Conservation (phyloP, 2,888 invertebrate genomes). For the Meliscaeva auricollis region DNA sequence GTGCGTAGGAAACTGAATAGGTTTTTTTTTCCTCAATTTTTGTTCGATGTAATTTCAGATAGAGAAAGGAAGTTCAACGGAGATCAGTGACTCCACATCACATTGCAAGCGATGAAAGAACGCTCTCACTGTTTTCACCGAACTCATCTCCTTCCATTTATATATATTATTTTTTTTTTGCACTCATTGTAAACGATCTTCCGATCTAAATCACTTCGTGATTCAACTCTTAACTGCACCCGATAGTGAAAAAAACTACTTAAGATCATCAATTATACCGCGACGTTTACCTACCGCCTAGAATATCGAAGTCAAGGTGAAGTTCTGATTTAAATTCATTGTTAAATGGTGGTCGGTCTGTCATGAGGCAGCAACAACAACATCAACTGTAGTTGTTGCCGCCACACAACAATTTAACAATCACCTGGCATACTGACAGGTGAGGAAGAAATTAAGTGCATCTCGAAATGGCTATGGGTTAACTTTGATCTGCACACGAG, state of each 20-base stretch:
- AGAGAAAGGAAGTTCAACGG: conserved; percentile 60
- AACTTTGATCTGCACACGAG: conserved; percentile 29
- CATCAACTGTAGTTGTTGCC: conserved; percentile 57
- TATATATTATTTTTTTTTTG: background rate
- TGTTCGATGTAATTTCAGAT: conserved; percentile 69
- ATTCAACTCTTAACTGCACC: conserved; percentile 62
- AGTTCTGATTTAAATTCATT: conserved; percentile 48
- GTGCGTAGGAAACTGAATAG: conserved; percentile 60
- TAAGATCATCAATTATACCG: conserved; percentile 65
- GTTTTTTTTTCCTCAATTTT: conserved; percentile 1
- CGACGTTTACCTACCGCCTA: conserved; percentile 53
- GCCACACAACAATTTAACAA: conserved; percentile 81
- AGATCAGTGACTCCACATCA: conserved; percentile 61
- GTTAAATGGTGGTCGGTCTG: conserved; percentile 28
- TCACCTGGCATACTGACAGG: conserved; percentile 82
- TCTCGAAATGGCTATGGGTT: conserved; percentile 49
- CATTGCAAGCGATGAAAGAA: background rate
- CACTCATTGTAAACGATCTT: conserved; percentile 37
- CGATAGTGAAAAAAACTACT: conserved; percentile 55
- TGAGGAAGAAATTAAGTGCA: conserved; percentile 77
- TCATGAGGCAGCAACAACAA: conserved; percentile 1
- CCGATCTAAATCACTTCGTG: conserved; percentile 68
- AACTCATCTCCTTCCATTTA: conserved; percentile 25
- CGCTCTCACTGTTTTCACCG: background rate
- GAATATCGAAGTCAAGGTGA: conserved; percentile 69